phyloP scores from a whole-genome alignment of 2,888 invertebrate species.

The Luffia ferchaultella region DNA sequence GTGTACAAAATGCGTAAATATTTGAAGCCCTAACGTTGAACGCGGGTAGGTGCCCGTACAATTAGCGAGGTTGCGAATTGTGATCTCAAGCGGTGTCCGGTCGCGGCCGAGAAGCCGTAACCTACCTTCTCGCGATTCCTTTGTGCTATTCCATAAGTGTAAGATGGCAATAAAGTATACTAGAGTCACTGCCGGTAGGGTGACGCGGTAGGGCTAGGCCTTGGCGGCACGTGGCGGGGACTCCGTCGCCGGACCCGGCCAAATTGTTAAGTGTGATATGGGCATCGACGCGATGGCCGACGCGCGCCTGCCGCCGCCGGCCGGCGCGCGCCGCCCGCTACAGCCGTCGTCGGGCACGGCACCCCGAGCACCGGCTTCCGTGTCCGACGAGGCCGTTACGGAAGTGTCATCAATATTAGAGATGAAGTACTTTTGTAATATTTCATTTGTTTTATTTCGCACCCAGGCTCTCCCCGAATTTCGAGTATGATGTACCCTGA shows the following conservation, averaged over 20 bases:
- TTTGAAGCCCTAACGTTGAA: not conserved
- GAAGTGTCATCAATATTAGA: conserved; percentile 36
- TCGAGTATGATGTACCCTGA: too few species aligned
- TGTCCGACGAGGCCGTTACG: conserved; percentile 7
- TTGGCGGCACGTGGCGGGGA: not conserved
- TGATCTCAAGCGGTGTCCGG: not conserved
- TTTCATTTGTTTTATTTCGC: conserved; percentile 28
- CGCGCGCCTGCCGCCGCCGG: too few species aligned
- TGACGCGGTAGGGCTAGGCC: not conserved
- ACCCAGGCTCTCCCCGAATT: too few species aligned
- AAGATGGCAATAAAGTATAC: not conserved
- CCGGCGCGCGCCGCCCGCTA: too few species aligned
- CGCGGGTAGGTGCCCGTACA: too few species aligned
- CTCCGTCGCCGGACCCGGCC: not conserved
- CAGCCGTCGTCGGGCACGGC: too few species aligned
- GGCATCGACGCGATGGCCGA: too few species aligned
- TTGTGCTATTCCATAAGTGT: not conserved
- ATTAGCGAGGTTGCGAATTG: too few species aligned
- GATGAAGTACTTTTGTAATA: conserved; percentile 47
- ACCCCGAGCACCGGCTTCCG: too few species aligned
- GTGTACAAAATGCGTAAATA: not conserved
- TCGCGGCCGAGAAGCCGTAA: not conserved
- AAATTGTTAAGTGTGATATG: not conserved
- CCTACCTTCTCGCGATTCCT: not conserved
- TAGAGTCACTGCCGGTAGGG: not conserved